phyloP scores from a whole-genome alignment of 2,888 invertebrate species.

The Eupithecia centaureata region DNA sequence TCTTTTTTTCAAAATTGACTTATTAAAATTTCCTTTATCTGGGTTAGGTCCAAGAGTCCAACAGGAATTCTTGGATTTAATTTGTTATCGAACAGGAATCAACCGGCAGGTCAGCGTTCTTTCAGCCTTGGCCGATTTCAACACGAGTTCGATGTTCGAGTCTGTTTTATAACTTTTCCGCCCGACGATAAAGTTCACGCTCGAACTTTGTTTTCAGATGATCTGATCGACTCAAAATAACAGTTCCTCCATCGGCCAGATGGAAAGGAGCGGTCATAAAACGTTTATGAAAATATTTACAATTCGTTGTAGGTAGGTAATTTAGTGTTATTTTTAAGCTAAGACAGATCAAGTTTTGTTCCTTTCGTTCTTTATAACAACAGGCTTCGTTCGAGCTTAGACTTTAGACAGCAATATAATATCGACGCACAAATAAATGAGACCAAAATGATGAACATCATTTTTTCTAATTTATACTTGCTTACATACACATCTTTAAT shows the following conservation, averaged over 20 bases:
- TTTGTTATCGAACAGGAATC: conserved; percentile 48
- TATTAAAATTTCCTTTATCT: conserved; percentile 39
- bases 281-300: conserved; percentile 62
- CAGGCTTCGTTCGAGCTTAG: neutral
- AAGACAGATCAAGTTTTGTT: neutral
- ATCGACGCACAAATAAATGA: no score
- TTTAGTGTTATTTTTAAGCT: neutral
- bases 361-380: neutral
- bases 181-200: conserved; percentile 74
- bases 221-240: conserved; percentile 69
- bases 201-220: conserved; percentile 71
- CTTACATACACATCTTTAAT: no score
- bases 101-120: conserved; percentile 64
- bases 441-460: neutral
- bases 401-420: neutral
- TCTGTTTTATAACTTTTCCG: conserved; percentile 76
- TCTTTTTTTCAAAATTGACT: conserved; percentile 50
- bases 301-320: conserved; percentile 39
- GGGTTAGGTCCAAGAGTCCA: conserved; percentile 6
- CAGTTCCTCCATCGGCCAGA: conserved; percentile 61
- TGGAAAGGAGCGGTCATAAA: conserved; percentile 63
- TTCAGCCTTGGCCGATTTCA: conserved; percentile 81
- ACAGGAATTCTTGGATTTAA: conserved; percentile 45
- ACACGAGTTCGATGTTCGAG: conserved; percentile 75
- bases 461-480: no score